Percentiles rank a stretch among this genome's conserved stretches.
phyloP scores from a whole-genome alignment of 2,113 vertebrate genomes.

The Percina caprodes region DNA sequence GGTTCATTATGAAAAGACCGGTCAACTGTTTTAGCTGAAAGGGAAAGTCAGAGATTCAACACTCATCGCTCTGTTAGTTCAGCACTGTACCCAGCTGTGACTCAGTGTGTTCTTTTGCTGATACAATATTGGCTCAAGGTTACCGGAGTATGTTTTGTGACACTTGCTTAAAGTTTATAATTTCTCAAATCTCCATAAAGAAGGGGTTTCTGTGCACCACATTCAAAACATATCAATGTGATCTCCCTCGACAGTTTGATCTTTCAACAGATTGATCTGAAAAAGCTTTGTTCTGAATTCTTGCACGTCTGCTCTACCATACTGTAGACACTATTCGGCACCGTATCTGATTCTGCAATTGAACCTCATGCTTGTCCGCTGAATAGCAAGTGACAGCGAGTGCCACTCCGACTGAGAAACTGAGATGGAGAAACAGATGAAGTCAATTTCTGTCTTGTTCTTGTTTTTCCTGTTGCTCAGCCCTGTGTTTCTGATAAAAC shows the following conservation, averaged over 20 bases:
- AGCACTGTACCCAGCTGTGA: constrained; percentile 48
- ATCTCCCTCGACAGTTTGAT: constrained; percentile 42
- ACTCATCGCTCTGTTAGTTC: constrained; percentile 29
- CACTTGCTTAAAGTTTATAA: constrained; percentile 4
- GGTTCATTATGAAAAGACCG: constrained; percentile 54
- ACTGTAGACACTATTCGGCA: constrained; percentile 8
- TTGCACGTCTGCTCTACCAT: constrained; percentile 33
- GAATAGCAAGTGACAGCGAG: constrained; percentile 73
- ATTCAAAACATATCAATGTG: constrained; percentile 37
- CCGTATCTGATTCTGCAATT: constrained; percentile 46
- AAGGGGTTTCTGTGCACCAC: constrained; percentile 21
- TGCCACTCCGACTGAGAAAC: constrained; percentile 68
- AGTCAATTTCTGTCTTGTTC: constrained; percentile 70
- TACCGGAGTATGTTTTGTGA: constrained; percentile 24
- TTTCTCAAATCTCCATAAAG: constrained; percentile 27
- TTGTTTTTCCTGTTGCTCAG: constrained; percentile 49
- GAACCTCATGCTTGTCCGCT: constrained; percentile 54
- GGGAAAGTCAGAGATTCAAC: constrained; percentile 34
- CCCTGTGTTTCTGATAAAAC: constrained; percentile 67
- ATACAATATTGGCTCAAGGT: constrained; percentile 49
- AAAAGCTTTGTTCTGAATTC: constrained; percentile 62
- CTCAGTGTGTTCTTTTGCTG: constrained; percentile 44
- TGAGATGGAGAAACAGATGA: constrained; percentile 75
- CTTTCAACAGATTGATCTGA: constrained; percentile 36
- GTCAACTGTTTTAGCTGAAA: constrained; percentile 46